phyloP scores from a whole-genome alignment of 2,113 vertebrate species.

The Mixornis gularis region DNA sequence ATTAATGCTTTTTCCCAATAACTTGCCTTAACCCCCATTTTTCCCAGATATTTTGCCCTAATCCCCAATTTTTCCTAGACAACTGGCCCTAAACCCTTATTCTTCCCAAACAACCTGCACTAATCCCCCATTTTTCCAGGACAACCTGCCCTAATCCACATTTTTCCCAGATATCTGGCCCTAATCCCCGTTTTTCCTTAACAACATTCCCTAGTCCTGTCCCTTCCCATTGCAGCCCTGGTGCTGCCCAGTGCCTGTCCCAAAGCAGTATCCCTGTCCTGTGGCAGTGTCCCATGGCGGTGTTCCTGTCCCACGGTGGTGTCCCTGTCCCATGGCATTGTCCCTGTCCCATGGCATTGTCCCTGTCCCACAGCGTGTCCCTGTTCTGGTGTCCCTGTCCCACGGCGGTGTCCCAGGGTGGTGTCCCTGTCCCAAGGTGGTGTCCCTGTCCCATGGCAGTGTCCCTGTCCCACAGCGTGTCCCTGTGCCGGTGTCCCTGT shows the following conservation, averaged over 20 bases:
- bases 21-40: neutral
- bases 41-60: neutral
- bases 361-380: neutral
- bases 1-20: neutral
- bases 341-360: neutral
- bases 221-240: neutral
- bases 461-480: neutral
- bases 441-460: fast-evolving
- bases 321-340: neutral
- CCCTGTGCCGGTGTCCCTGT: neutral
- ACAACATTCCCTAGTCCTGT: fast-evolving
- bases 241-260: neutral
- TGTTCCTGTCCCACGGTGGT: neutral
- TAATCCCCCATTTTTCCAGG: neutral
- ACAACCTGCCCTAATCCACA: no score
- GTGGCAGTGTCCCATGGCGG: no score
- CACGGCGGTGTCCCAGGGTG: fast-evolving
- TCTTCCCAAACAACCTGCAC: neutral
- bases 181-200: neutral
- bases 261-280: no score
- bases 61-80: neutral
- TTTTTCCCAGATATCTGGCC: neutral
- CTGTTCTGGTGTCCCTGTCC: neutral
- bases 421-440: neutral
- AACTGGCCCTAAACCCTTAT: fast-evolving